A percentile compares a stretch with the other conserved stretches of the same genome.
phyloP scores from a whole-genome alignment of 2,113 vertebrate genomes.

The Pogonocichla stellata region DNA sequence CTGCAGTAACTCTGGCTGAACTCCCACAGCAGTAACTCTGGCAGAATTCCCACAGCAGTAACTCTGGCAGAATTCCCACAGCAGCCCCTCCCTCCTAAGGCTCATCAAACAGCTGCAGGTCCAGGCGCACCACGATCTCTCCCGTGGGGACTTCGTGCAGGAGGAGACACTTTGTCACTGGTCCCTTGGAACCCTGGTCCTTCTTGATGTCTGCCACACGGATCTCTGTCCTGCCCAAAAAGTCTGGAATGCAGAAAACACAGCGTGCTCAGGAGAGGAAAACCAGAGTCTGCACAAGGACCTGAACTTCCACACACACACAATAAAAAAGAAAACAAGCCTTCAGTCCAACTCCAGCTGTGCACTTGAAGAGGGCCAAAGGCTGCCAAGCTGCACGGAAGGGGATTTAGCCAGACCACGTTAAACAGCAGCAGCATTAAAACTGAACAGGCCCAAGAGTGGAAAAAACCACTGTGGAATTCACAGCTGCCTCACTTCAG shows the following conservation, averaged over 20 bases:
- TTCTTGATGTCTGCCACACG: slow-evolving; percentile 98
- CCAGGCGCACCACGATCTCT: slow-evolving; percentile 95
- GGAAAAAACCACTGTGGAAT: background rate
- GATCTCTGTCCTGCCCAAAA: slow-evolving; percentile 97
- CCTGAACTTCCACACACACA: background rate
- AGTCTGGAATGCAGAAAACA: slow-evolving; percentile 82
- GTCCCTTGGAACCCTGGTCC: slow-evolving; percentile 98
- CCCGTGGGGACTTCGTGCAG: slow-evolving; percentile 98
- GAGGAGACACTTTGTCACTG: slow-evolving; percentile 95
- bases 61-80: background rate
- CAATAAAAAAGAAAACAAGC: background rate
- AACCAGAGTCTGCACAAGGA: background rate
- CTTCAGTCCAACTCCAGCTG: background rate
- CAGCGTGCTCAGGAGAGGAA: background rate
- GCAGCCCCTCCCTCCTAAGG: slow-evolving; percentile 70
- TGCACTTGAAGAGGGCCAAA: background rate
- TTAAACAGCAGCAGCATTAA: background rate
- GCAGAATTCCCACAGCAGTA: background rate
- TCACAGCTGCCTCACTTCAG: background rate
- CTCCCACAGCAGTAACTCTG: background rate
- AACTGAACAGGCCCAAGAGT: background rate
- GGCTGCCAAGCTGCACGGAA: background rate
- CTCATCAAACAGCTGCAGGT: slow-evolving; percentile 96
- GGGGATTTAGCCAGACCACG: background rate
- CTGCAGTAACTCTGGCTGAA: background rate